Percentiles rank a stretch among this genome's conserved stretches.
Evolutionary conservation across 2,113 vertebrate species (phyloP).

Genomic region (Procavia capensis): DNA sequence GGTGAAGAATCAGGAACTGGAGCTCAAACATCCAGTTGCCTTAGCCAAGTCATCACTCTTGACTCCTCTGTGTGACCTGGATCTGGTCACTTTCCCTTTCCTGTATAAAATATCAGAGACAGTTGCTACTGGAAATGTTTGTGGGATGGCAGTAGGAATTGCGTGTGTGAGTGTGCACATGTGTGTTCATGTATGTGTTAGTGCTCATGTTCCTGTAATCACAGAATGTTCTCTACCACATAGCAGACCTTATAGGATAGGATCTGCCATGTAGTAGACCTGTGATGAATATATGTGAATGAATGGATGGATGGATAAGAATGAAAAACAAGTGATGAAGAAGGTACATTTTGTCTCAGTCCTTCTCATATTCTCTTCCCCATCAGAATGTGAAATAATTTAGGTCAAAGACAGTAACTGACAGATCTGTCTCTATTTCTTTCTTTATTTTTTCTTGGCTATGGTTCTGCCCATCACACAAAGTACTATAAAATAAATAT

Average conservation of each 20-base stretch:
- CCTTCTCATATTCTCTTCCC: neutral
- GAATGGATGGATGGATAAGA: no score
- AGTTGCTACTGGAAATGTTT: neutral
- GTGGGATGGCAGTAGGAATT: accelerated
- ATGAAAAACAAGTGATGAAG: no score
- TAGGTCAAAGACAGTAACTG: neutral
- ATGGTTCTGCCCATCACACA: neutral
- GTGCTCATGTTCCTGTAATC: neutral
- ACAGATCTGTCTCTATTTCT: no score
- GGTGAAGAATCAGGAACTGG: no score
- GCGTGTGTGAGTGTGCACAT: accelerated
- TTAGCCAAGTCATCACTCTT: no score
- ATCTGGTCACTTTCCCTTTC: accelerated
- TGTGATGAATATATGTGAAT: accelerated
- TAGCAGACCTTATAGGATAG: neutral
- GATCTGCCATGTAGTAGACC: neutral
- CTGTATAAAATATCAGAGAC: accelerated
- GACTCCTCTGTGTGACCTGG: neutral
- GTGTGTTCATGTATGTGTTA: neutral
- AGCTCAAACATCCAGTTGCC: neutral
- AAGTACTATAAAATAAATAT: neutral
- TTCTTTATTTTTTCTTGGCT: neutral
- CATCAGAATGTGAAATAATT: neutral
- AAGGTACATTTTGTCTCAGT: neutral
- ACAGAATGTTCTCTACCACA: neutral